Evolutionary conservation across 1,140 invertebrate genomes (phyloP), one percentile per base, ranked within the genome.

Genomic region (Tetranychus urticae): DNA sequence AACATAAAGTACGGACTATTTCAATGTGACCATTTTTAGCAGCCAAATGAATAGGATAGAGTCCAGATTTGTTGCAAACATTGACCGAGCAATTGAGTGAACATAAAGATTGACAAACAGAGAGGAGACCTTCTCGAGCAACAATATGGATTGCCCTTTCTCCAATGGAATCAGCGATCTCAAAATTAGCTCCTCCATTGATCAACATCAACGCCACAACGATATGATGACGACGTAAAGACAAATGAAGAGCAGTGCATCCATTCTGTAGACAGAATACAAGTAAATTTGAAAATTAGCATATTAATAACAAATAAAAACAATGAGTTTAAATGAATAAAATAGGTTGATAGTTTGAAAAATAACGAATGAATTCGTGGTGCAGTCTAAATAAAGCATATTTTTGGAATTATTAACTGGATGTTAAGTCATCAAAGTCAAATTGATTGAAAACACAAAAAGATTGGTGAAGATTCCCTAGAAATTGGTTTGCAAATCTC

Each of bases 81-180:
- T 88, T 83, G 56, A 85, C 77, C 67, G 78, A 77, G 70, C 83
- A 82, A 3, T 82, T 82, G 63, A 80, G 78, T 54, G 83, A 80
- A 73, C 84, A 86, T 63, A 88, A 74, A 23, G 81, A 78, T 65
- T 83, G 80, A 23, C 82, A 82, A 63, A 85, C 78, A 64, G 76
- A 72, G 52, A 82, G 71, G 13, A 86, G 73, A 34, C 84, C 84
- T 66, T 79, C 73, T 65, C 78, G 74, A 61, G 81, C 78, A 56
- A 83, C 82, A 59, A 84, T 76, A 68, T 88, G 85, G 59, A 88
- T 77, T 23, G 84, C 77, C 63, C 80, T 80, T 68, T 88, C 83
- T 59, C 82, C 81, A 34, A 34, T 23, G 5, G 23, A 31, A 48
- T 64, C 63, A 5, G n/a, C 33, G 23, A 58, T 39, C 50, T 64